Evolutionary conservation across 2,113 vertebrate species (phyloP).

Genomic region (Actenoides hombroni): DNA sequence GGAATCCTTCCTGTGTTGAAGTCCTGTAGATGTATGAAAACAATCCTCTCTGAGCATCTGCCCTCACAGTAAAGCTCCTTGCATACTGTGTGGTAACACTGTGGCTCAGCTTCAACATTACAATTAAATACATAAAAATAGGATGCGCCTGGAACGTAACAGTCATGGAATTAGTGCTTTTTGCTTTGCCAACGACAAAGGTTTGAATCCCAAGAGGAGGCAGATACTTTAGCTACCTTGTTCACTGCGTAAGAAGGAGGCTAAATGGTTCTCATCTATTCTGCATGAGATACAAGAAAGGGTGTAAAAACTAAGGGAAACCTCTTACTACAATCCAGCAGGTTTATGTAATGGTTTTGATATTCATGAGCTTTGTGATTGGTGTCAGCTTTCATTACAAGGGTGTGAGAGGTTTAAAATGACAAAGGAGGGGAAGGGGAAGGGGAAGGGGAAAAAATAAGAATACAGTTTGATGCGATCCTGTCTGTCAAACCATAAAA

Average conservation of each 20-base stretch:
- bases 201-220: background rate
- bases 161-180: conserved; percentile 37
- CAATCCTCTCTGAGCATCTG: background rate
- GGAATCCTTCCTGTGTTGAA: background rate
- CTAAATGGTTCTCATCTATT: conserved; percentile 27
- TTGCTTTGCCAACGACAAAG: conserved; percentile 25
- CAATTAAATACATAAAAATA: background rate
- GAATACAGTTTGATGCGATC: background rate
- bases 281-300: conserved; percentile 18
- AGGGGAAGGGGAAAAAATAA: background rate
- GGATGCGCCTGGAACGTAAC: background rate
- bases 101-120: background rate
- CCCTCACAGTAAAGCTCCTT: background rate
- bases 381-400: background rate
- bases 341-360: background rate
- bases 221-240: conserved; percentile 10
- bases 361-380: background rate
- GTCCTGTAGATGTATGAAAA: background rate
- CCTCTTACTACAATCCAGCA: conserved; percentile 12
- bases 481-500: background rate
- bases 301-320: conserved; percentile 39
- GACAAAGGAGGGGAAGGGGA: background rate
- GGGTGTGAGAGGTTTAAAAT: conserved; percentile 2
- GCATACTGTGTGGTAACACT: background rate
- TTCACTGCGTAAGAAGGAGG: conserved; percentile 12